Percentiles rank a stretch among this genome's conserved stretches.
Evolutionary conservation across 2,113 vertebrate genomes (phyloP).

Genomic region (Mustelus asterias): DNA sequence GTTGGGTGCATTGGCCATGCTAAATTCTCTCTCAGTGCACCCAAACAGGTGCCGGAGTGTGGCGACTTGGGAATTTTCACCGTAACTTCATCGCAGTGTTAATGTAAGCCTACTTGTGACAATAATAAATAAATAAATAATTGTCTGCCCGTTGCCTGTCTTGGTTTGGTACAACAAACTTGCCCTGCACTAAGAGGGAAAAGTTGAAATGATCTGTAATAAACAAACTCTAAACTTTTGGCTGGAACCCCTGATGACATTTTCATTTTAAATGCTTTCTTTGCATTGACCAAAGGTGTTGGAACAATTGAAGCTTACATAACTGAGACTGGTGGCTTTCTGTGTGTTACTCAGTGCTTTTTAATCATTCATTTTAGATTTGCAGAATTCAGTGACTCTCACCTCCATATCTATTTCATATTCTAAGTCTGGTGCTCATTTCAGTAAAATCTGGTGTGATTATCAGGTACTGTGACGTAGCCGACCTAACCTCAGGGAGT

Average conservation of each 20-base stretch:
- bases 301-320: background rate
- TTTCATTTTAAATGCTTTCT: background rate
- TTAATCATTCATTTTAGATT: background rate
- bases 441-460: background rate
- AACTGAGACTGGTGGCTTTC: background rate
- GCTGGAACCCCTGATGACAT: background rate
- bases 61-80: no score
- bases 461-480: slow-evolving; percentile 26
- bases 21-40: no score
- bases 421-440: background rate
- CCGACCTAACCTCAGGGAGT: slow-evolving; percentile 3
- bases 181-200: background rate
- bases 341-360: background rate
- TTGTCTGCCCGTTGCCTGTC: background rate
- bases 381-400: background rate
- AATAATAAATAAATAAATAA: background rate
- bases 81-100: no score
- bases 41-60: no score
- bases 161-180: background rate
- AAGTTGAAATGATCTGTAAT: background rate
- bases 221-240: no score
- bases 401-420: background rate
- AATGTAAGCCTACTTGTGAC: no score
- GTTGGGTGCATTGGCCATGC: no score
- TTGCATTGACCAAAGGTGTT: background rate